These are phyloP conservation scores for Ciconia nigra DNA, from an alignment of 2,797 vertebrate genomes.

Conservation along the genomic window DNA sequence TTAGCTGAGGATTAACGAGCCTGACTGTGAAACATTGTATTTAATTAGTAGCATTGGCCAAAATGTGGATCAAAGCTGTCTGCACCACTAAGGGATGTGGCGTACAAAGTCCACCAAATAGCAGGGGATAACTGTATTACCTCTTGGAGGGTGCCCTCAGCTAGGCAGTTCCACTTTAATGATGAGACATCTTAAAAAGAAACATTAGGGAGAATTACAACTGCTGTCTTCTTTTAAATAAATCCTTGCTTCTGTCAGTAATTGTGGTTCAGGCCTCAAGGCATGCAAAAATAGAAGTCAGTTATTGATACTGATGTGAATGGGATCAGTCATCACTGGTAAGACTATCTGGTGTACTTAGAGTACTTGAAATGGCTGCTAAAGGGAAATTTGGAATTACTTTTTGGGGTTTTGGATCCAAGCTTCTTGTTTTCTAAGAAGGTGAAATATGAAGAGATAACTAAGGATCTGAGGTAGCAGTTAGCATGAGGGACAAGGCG, in stretches of 20 bases:
- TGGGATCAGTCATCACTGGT: not conserved
- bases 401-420: not conserved
- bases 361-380: not conserved
- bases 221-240: not conserved
- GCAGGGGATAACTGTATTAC: not conserved
- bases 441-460: not conserved
- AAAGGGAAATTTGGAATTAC: not conserved
- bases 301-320: not conserved
- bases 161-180: not conserved
- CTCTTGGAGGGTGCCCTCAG: not conserved
- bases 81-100: not conserved
- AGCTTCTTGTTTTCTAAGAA: not conserved
- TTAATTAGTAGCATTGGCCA: not conserved
- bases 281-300: not conserved
- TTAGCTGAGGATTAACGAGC: not conserved
- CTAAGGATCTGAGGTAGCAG: not conserved
- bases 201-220: not conserved
- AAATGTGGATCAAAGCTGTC: not conserved
- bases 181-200: not conserved
- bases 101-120: not conserved
- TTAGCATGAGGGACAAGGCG: not conserved
- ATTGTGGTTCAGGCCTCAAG: not conserved
- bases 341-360: not conserved
- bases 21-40: not conserved
- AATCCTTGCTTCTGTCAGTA: not conserved